Evolutionary conservation across 2,888 invertebrate species (phyloP).

Genomic region (Notodonta ziczac): DNA sequence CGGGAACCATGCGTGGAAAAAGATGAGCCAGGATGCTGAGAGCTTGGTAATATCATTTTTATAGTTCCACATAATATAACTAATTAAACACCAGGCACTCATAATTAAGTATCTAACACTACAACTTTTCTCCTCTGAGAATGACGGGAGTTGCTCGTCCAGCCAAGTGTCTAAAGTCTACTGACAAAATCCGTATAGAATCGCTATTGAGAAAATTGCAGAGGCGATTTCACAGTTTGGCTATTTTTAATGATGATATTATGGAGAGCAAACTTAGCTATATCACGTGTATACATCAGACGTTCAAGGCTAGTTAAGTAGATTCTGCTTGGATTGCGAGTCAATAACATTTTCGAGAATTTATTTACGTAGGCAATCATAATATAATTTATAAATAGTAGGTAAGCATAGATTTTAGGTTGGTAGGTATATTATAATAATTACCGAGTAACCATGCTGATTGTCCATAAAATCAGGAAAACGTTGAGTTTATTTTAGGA

Average conservation of each 20-base stretch:
- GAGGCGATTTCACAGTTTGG: constrained; percentile 47
- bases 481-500: background rate
- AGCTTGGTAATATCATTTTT: constrained; percentile 87
- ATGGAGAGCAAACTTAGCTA: constrained; percentile 54
- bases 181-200: constrained; percentile 42
- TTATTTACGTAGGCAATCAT: background rate
- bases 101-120: background rate
- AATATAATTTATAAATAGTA: background rate
- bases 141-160: constrained; percentile 9
- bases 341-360: constrained; percentile 1
- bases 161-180: constrained; percentile 22
- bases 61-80: constrained; percentile 40
- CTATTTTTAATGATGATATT: constrained; percentile 75
- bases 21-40: constrained; percentile 89
- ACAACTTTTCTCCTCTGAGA: constrained; percentile 13
- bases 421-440: background rate
- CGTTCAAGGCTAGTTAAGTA: constrained; percentile 51
- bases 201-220: constrained; percentile 47
- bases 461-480: background rate
- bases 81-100: constrained; percentile 10
- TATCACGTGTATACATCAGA: constrained; percentile 46
- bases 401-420: background rate
- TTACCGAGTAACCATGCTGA: background rate
- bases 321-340: constrained; percentile 16
- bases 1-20: constrained; percentile 87